A percentile compares a stretch with the other conserved stretches of the same genome.
Evolutionary conservation across 2,113 vertebrate species (phyloP).

Genomic region (Brachypodius melanocephalos): DNA sequence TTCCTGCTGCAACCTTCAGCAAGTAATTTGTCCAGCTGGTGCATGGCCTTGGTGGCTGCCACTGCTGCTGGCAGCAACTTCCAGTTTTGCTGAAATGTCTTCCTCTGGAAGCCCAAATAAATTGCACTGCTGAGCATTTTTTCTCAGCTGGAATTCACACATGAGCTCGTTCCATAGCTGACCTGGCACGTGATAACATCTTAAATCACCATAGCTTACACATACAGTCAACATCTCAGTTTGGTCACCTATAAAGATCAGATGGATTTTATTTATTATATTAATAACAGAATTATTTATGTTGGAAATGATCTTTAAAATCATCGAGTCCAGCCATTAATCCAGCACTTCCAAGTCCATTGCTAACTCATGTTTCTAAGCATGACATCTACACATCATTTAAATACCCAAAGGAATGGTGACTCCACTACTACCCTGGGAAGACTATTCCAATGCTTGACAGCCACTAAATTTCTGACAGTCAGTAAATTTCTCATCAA

Average conservation of each 20-base stretch:
- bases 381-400: accelerated
- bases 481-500: background rate
- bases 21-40: background rate
- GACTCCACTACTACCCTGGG: background rate
- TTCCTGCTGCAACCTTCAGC: background rate
- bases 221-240: background rate
- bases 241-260: background rate
- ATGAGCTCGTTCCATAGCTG: background rate
- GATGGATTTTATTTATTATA: background rate
- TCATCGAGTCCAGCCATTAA: background rate
- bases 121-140: background rate
- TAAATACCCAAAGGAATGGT: background rate
- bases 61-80: background rate
- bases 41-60: background rate
- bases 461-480: too few relatives aligned
- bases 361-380: background rate
- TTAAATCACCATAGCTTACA: background rate
- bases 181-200: accelerated
- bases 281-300: background rate
- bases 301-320: background rate
- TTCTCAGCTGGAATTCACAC: background rate
- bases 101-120: background rate
- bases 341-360: background rate
- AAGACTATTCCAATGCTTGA: background rate
- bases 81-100: background rate